A percentile compares a stretch with the other conserved stretches of the same genome.
Conservation (phyloP, 2,888 invertebrate species). For the Chouioia cunea region DNA sequence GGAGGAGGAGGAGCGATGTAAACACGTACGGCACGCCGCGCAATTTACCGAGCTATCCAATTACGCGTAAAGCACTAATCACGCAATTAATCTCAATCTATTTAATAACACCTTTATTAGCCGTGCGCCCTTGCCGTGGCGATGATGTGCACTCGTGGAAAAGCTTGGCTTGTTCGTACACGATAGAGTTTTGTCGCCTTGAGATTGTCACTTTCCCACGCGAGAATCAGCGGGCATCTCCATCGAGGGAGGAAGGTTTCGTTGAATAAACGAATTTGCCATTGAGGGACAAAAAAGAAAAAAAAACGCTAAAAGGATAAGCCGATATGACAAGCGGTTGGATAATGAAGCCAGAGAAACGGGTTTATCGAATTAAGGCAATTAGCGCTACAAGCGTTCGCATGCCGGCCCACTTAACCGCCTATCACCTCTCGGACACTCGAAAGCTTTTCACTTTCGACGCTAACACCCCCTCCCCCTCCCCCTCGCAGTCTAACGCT, state of each 20-base stretch:
- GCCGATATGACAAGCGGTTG: conserved; percentile 16
- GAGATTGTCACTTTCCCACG: no score
- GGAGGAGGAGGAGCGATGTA: conserved; percentile 42
- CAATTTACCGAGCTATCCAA: conserved; percentile 59
- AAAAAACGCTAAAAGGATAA: conserved; percentile 36
- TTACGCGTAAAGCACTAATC: conserved; percentile 66
- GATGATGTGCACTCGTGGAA: no score
- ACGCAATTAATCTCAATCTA: conserved; percentile 67
- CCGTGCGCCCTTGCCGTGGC: background rate
- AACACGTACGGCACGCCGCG: conserved; percentile 33
- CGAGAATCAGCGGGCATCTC: no score
- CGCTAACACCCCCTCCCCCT: conserved; percentile 1
- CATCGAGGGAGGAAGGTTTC: no score
- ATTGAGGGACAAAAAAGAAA: no score
- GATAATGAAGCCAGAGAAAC: conserved; percentile 41
- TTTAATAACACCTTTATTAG: conserved; percentile 67
- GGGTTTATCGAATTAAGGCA: conserved; percentile 64
- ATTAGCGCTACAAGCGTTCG: conserved; percentile 63
- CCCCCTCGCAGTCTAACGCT: background rate
- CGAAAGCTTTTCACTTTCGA: conserved; percentile 62
- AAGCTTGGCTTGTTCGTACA: no score
- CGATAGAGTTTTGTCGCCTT: no score
- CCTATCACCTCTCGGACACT: conserved; percentile 59
- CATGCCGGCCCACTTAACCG: conserved; percentile 56
- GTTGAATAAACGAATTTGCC: no score